phyloP scores from a whole-genome alignment of 2,113 vertebrate genomes.

The Macaca mulatta region DNA sequence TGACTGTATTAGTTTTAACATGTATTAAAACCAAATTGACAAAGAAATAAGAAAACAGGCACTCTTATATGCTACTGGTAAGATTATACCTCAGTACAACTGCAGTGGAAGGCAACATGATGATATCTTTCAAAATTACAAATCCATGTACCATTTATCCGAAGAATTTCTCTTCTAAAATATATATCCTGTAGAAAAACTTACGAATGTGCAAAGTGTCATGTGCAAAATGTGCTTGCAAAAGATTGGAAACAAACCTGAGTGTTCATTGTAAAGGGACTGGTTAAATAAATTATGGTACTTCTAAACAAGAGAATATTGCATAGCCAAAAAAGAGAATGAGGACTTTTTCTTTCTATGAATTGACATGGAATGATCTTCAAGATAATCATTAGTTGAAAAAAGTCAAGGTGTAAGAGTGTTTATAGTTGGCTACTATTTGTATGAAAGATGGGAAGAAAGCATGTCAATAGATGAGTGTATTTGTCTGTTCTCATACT shows the following conservation, averaged over 20 bases:
- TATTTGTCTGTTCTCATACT: too few relatives aligned
- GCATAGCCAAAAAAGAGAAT: neutral
- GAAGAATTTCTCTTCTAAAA: neutral
- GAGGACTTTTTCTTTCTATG: neutral
- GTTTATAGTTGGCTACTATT: neutral
- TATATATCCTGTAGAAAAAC: neutral
- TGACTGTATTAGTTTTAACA: neutral
- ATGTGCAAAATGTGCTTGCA: neutral
- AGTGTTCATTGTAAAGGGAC: neutral
- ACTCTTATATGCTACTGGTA: neutral
- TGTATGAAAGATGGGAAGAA: neutral
- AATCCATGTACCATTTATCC: neutral
- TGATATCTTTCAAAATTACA: constrained; percentile 22
- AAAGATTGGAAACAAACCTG: neutral
- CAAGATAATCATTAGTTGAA: neutral
- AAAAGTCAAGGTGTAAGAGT: neutral
- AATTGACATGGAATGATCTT: neutral
- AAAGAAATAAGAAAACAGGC: constrained; percentile 22
- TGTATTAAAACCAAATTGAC: neutral
- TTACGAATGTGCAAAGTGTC: neutral
- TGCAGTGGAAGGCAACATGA: neutral
- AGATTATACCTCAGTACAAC: neutral
- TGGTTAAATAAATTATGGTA: neutral
- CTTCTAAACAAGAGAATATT: neutral
- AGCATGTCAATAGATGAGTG: neutral